These are phyloP conservation scores for Parnassius mnemosyne DNA, from an alignment of 2,888 invertebrate genomes.

Conservation along the genomic window DNA sequence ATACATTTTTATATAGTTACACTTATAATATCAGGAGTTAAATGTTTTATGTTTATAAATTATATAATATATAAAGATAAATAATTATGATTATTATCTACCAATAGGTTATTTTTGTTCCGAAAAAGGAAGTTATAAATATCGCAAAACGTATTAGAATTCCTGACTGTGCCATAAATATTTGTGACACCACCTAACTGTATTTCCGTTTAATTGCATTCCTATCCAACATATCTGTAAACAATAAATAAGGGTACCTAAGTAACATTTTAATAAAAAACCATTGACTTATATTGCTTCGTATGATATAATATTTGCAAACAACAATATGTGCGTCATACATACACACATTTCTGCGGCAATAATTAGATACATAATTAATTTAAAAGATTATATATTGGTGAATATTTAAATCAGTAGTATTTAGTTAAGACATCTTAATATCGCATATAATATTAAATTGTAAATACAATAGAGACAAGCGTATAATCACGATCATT, in stretches of 20 bases:
- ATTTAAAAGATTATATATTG: too few relatives aligned
- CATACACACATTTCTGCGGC: too few relatives aligned
- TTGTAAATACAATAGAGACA: conserved; percentile 9
- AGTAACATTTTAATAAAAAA: not conserved
- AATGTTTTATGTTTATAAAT: too few relatives aligned
- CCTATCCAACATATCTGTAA: conserved; percentile 16
- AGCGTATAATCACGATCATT: conserved; percentile 13
- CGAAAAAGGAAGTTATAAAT: not conserved
- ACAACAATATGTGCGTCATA: too few relatives aligned
- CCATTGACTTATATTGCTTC: not conserved
- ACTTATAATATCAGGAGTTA: too few relatives aligned
- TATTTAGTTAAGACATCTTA: conserved; percentile 8
- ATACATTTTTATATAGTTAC: too few relatives aligned
- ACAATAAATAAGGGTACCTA: conserved; percentile 16
- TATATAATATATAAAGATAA: too few relatives aligned
- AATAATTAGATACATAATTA: too few relatives aligned
- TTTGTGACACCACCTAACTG: conserved; percentile 33
- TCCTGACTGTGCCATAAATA: conserved; percentile 39
- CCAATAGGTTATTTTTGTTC: too few relatives aligned
- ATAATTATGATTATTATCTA: too few relatives aligned
- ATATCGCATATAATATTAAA: not conserved
- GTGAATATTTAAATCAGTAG: too few relatives aligned
- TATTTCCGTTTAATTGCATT: conserved; percentile 23
- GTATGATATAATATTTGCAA: too few relatives aligned
- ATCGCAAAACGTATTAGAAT: conserved; percentile 32